These are phyloP conservation scores for Phenganax marumi DNA, from an alignment of 92 coral and sea anemone genomes.

Conservation along the genomic window DNA sequence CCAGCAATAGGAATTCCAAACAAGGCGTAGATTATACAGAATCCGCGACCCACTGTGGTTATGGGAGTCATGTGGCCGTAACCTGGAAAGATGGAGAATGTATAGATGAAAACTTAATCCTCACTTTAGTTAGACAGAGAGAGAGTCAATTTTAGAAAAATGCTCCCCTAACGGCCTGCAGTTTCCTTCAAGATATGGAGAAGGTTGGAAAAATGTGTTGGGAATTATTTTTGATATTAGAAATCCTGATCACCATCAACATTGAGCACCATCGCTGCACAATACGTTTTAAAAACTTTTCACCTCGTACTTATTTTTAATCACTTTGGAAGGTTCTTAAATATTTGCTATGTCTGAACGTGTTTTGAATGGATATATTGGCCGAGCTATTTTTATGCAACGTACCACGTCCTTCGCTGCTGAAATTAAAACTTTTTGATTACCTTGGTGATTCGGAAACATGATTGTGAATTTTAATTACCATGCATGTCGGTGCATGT, in stretches of 20 bases:
- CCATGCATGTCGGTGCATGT: background rate
- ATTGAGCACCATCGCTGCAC: background rate
- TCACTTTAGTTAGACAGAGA: background rate
- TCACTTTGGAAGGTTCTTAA: background rate
- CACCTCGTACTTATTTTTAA: background rate
- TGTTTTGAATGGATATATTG: background rate
- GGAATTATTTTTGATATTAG: background rate
- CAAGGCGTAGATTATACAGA: conserved; percentile 94
- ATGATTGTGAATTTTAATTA: conserved; percentile 1
- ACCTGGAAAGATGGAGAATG: conserved; percentile 50
- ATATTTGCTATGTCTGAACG: background rate
- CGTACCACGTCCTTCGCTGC: background rate
- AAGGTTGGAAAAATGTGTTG: background rate
- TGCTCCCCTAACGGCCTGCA: no score
- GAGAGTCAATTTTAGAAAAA: background rate
- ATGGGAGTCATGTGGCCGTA: conserved; percentile 97
- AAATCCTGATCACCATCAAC: no score
- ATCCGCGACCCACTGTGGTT: conserved; percentile 89
- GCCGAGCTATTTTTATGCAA: background rate
- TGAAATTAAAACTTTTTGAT: background rate
- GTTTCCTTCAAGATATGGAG: no score
- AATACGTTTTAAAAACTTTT: background rate
- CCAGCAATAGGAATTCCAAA: conserved; percentile 99
- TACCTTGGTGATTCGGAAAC: background rate
- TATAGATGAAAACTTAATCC: background rate